These are phyloP conservation scores for Lepetodrilus schrolli DNA, from an alignment of 2,888 invertebrate species.

Conservation along the genomic window DNA sequence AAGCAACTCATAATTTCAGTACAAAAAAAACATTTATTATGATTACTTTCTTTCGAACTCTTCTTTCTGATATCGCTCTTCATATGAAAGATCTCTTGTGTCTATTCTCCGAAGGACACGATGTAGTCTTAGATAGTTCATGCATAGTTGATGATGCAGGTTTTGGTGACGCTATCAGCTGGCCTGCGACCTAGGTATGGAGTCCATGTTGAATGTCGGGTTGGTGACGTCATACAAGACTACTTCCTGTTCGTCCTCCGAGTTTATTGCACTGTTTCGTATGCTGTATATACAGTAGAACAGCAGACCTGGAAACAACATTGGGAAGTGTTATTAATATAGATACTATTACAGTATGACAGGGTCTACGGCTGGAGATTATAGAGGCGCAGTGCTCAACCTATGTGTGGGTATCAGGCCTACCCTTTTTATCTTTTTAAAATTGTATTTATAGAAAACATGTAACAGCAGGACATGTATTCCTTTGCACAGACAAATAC, in stretches of 20 bases:
- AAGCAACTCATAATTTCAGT: too few species aligned
- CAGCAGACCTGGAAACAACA: conserved; percentile 53
- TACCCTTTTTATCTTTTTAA: too few species aligned
- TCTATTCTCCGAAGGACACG: not conserved
- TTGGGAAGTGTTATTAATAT: too few species aligned
- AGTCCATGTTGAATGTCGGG: conserved; percentile 22
- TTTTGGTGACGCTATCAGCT: not conserved
- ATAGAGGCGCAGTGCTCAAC: too few species aligned
- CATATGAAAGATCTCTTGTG: not conserved
- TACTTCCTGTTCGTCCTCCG: conserved; percentile 63
- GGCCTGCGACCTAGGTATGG: not conserved
- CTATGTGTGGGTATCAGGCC: too few species aligned
- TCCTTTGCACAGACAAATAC: too few species aligned
- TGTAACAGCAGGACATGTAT: too few species aligned
- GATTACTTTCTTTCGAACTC: too few species aligned
- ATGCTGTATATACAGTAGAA: conserved; percentile 55
- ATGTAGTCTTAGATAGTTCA: not conserved
- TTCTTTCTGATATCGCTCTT: not conserved
- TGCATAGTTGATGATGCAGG: not conserved
- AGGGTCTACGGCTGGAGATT: too few species aligned
- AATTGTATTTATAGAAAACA: too few species aligned
- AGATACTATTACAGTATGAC: too few species aligned
- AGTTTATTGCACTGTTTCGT: conserved; percentile 48
- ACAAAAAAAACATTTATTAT: too few species aligned
- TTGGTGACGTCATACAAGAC: conserved; percentile 65